Evolutionary conservation across 53 echinoderm and acorn worm genomes (phyloP), one percentile per base, ranked within the genome.

Genomic region (Crossaster papposus): DNA sequence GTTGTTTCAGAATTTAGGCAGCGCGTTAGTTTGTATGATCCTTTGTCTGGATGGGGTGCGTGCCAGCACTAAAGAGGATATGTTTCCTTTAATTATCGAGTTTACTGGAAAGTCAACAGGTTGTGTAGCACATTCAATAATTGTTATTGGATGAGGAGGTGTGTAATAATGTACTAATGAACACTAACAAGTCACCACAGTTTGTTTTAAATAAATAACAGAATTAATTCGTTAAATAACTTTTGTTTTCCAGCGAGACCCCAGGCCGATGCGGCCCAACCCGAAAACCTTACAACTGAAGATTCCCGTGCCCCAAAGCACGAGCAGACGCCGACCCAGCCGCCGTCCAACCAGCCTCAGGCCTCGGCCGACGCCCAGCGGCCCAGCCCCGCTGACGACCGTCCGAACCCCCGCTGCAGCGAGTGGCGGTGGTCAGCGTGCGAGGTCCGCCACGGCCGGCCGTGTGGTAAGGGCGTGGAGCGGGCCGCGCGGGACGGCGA

Each of bases 361-460:
- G 31, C 58, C 55, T 80, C 80, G 8, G 37, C 58, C 51, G 80
- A 80, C 31, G 6, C n/a, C 18, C 30, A 30, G 37, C 32, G 30
- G 33, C 84, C 82, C 37, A 54, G 51, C 53, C 30, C n/a, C 51
- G 84, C 15, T 10, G 77, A 77, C 13, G 88, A 58, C 34, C 65
- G 64, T 28, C 15, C 78, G 26, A 68, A 64, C 36, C 65, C 88
- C 58, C 73, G 85, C 15, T 92, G 92, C 65, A 50, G 68, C 36
- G 88, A 88, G 64, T 92, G 92, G 92, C 50, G 22, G 13, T 92
- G 92, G 92, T 24, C 54, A 4, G 44, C 88, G 37, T 92, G 92
- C 35, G 72, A 88, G 54, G 62, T 88, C 36, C 72, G 64, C 32
- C 72, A 92, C 14, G 92, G 92, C 17, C 68, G 85, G 65, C 12